phyloP scores from a whole-genome alignment of 2,797 vertebrate genomes.

The Gorsachius magnificus region DNA sequence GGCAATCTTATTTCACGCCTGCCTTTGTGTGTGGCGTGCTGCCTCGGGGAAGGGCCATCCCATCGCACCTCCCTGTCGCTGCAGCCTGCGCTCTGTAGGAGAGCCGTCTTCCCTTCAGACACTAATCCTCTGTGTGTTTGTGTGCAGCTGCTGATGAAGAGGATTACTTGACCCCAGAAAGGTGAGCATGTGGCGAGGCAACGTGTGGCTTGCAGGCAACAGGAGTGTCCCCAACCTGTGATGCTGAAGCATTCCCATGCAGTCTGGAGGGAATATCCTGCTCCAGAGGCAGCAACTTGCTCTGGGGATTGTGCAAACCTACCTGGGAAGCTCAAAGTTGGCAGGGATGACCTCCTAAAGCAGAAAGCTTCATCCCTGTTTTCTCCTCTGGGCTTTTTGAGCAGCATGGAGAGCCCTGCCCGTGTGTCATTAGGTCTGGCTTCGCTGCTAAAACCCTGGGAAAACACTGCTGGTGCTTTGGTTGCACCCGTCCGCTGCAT shows the following conservation, averaged over 20 bases:
- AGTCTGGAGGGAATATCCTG: background rate
- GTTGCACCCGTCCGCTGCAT: background rate
- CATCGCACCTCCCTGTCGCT: rapidly evolving
- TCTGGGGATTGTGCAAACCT: background rate
- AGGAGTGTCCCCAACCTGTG: rapidly evolving
- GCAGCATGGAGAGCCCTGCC: background rate
- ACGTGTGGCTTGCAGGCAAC: rapidly evolving
- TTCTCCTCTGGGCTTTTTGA: background rate
- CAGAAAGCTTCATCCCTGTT: background rate
- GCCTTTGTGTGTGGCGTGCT: background rate
- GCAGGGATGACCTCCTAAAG: background rate
- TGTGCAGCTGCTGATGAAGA: constrained; percentile 63
- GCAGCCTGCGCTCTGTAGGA: background rate
- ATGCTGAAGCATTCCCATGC: rapidly evolving
- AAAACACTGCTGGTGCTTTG: background rate
- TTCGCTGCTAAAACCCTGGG: background rate
- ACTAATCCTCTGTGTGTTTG: constrained; percentile 19
- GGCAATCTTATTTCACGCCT: background rate
- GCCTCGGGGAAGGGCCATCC: background rate
- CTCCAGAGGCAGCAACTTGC: background rate
- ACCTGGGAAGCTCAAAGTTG: background rate
- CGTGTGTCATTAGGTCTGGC: background rate
- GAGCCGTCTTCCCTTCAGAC: background rate
- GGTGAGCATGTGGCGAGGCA: constrained; percentile 41
- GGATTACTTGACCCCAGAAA: background rate